These are phyloP conservation scores for Phlogophora meticulosa DNA, from an alignment of 2,888 invertebrate species.

Conservation along the genomic window DNA sequence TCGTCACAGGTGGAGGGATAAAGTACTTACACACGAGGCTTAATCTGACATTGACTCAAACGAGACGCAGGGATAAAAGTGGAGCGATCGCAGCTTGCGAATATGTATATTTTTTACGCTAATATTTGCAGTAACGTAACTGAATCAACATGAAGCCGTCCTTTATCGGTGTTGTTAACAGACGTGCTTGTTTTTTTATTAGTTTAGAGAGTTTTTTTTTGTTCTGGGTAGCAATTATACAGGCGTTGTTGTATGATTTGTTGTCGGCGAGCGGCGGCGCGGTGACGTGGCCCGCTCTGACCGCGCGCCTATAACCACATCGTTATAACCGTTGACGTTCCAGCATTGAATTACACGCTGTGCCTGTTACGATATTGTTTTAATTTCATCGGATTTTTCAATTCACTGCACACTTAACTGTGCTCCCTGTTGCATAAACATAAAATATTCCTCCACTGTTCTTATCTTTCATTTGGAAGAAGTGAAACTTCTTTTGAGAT, in stretches of 20 bases:
- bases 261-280: constrained; percentile 23
- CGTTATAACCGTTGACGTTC: constrained; percentile 55
- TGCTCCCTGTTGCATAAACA: constrained; percentile 10
- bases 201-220: constrained; percentile 49
- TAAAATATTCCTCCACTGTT: constrained; percentile 3
- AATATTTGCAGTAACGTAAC: constrained; percentile 51
- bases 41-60: constrained; percentile 77
- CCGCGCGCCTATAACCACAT: constrained; percentile 50
- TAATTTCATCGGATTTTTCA: constrained; percentile 13
- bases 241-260: constrained; percentile 51
- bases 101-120: constrained; percentile 54
- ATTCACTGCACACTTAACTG: not conserved
- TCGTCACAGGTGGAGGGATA: constrained; percentile 77
- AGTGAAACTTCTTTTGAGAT: no score
- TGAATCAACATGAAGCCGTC: constrained; percentile 51
- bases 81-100: constrained; percentile 21
- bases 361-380: constrained; percentile 30
- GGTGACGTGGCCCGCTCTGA: constrained; percentile 10
- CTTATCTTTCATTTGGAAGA: no score
- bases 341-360: constrained; percentile 29
- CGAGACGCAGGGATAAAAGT: constrained; percentile 69
- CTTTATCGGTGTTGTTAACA: constrained; percentile 56
- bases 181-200: constrained; percentile 51
- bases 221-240: constrained; percentile 61
- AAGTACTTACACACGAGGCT: constrained; percentile 75